These are phyloP conservation scores for Lithosia quadra DNA, from an alignment of 2,888 invertebrate species.

Conservation along the genomic window DNA sequence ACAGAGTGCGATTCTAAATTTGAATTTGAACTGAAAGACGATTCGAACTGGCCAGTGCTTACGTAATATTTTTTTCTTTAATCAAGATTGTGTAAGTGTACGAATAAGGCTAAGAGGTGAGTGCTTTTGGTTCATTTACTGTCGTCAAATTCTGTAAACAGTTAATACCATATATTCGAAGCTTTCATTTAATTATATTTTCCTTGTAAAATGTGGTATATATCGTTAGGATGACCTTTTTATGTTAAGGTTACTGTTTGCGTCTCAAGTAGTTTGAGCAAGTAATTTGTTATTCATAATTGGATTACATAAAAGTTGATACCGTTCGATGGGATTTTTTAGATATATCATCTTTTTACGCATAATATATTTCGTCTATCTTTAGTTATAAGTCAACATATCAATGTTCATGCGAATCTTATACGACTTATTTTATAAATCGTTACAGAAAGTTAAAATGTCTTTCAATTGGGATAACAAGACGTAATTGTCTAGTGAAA, in stretches of 20 bases:
- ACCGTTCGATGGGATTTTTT: neutral
- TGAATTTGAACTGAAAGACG: conserved; percentile 40
- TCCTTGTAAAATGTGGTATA: neutral
- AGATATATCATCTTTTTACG: neutral
- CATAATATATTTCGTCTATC: neutral
- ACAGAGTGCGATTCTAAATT: conserved; percentile 49
- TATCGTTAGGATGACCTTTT: conserved; percentile 46
- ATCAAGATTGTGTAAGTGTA: conserved; percentile 58
- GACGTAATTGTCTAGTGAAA: too few species aligned
- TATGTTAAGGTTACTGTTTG: conserved; percentile 25
- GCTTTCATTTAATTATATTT: neutral
- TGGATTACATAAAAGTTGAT: conserved; percentile 28
- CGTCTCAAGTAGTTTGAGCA: conserved; percentile 32
- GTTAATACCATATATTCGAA: neutral
- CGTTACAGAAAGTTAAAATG: neutral
- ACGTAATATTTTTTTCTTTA: conserved; percentile 64
- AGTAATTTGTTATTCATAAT: conserved; percentile 39
- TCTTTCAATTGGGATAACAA: neutral
- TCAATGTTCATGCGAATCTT: neutral
- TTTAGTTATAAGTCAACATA: neutral
- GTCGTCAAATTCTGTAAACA: conserved; percentile 28
- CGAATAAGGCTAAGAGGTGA: conserved; percentile 42
- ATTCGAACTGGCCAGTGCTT: conserved; percentile 47
- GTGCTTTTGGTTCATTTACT: conserved; percentile 41
- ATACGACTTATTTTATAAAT: neutral